phyloP scores from a whole-genome alignment of 37 sponge, comb jelly and placozoan species.

The Diacarnus erythraeanus region DNA sequence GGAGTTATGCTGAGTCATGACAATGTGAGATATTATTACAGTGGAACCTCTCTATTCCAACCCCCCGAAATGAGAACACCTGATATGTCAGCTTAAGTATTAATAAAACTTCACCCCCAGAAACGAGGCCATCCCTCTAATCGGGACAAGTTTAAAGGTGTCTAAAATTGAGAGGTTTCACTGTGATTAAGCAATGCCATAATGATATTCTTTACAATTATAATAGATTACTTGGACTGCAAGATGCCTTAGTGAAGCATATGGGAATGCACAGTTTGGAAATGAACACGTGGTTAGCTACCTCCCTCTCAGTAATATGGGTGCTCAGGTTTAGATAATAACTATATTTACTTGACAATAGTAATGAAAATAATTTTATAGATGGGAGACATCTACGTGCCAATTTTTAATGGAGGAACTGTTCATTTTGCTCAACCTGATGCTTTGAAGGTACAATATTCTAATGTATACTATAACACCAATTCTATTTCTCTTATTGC shows the following conservation, averaged over 20 bases:
- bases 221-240: conserved; percentile 61
- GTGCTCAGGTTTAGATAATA: conserved; percentile 26
- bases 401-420: conserved; percentile 42
- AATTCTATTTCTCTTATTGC: neutral
- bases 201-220: too few species aligned
- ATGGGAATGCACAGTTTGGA: neutral
- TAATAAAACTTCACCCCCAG: too few species aligned
- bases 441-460: conserved; percentile 81
- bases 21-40: conserved; percentile 67
- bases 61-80: too few species aligned
- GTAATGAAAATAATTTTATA: neutral
- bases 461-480: neutral
- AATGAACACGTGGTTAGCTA: conserved; percentile 59
- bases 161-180: too few species aligned
- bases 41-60: too few species aligned
- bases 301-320: conserved; percentile 77
- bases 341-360: neutral
- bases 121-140: too few species aligned
- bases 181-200: too few species aligned
- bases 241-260: conserved; percentile 11
- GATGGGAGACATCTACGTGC: conserved; percentile 65
- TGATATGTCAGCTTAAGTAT: too few species aligned
- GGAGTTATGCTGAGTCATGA: conserved; percentile 94
- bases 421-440: conserved; percentile 86
- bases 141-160: too few species aligned